Base-by-base conservation (phyloP, 2,113 vertebrate genomes). In the Ancistrus triradiatus region DNA sequence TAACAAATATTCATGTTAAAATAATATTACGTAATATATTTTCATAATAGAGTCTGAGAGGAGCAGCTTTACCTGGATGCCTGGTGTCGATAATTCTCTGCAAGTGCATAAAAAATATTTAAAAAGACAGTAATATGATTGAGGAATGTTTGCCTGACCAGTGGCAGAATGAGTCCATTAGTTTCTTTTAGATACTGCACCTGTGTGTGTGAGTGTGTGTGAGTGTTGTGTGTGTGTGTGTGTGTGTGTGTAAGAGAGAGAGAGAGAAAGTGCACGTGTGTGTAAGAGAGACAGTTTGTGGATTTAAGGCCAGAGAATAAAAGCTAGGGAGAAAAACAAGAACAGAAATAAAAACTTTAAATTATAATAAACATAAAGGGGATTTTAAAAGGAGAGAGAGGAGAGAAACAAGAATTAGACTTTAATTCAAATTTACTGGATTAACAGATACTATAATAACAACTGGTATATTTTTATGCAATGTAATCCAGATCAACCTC, bases 311-410 rank as follows among this genome's bases (percentile, higher is more conserved):
- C 73, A 75, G 56, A 75, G 49, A 68, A 75, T 72, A 68, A 72
- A 75, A 25, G 73, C 73, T 65, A 75, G 50, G 47, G 73, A 75
- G 73, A 75, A 72, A 65, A 75, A 75, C 56, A 75, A 60, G 28
- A 75, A 75, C 53, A 75, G 65, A 48, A 75, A 75, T 52, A 75
- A 72, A 75, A 75, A 75, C 73, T 75, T 55, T 48, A 71, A 63
- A 60, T 59, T n/a, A 73, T 65, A 69, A 65, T 9, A n/a, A 70
- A 58, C 24, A 43, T 19, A 69, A 55, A n/a, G n/a, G n/a, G n/a
- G 15, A n/a, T 28, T 59, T 17, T 59, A 57, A 56, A 7, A 69
- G 19, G 55, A 75, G 61, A 62, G 43, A 64, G 15, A 35, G 19
- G 42, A 60, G 31, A 47, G 31, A 55, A 38, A 48, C 19, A 13